Base-by-base conservation (phyloP, 2,797 vertebrate genomes). In the Ambastaia sidthimunki region DNA sequence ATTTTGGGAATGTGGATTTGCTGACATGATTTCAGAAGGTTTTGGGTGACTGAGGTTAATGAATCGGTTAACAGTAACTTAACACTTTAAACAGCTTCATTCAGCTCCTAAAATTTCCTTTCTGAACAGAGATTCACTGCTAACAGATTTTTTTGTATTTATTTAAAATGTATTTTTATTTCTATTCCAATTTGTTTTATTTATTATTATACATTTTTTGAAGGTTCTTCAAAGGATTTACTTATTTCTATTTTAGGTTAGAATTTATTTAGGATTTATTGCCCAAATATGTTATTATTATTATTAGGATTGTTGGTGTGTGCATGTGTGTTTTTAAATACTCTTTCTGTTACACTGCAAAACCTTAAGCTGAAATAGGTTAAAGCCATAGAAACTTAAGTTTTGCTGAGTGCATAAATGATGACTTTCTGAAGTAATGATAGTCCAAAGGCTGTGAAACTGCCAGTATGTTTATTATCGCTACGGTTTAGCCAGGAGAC, bases 321-420 rank as follows among this genome's bases (percentile, higher is more conserved):
- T 44, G 41, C 41, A 44, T 44, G 13, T 69, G 69, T 11, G 25
- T 34, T 52, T 31, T 76, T 70, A 57, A 63, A 68, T 70, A 60
- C 60, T 25, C 71, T 68, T 60, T 25, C 34, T 71, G 71, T 65
- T 71, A 60, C 7, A 34, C 54, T 80, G 74, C 31, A 71, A 68
- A 69, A 82, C 28, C 55, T 73, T 76, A 15, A 21, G 7, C 78
- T 69, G 25, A 62, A 44, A 74, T 79, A 78, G 78, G 75, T 79
- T 82, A 67, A 84, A 84, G 82, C 86, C 86, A 87, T 81, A 81
- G 55, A 72, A 63, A 44, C 68, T 15, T 71, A 18, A 34, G 70
- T 71, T 55, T 74, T 6, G 23, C 63, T 75, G 73, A 77, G 59
- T 71, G 71, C 16, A 54, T 71, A 57, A 78, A 80, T 72, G n/a